Percentiles rank a stretch among this genome's conserved stretches.
Conservation (phyloP, 2,797 vertebrate genomes). For the Myotis pilosus region DNA sequence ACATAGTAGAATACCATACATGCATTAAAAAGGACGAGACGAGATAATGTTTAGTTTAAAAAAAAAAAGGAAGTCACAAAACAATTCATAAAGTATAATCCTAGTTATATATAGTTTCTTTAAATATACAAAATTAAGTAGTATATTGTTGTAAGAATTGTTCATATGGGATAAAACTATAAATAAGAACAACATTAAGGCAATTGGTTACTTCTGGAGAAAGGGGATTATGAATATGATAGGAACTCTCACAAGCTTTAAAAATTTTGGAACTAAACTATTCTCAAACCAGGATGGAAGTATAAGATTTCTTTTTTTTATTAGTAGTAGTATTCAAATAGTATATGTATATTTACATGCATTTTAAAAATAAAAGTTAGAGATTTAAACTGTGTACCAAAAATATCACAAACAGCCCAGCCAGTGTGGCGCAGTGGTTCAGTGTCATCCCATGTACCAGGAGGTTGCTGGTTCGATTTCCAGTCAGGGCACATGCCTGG, state of each 20-base stretch:
- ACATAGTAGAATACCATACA: neutral
- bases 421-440: neutral
- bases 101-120: neutral
- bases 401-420: neutral
- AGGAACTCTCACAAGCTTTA: neutral
- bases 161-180: neutral
- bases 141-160: neutral
- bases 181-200: conserved; percentile 5
- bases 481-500: no score
- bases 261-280: neutral
- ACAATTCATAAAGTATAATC: neutral
- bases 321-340: neutral
- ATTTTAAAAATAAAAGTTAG: neutral
- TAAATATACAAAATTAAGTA: conserved; percentile 9
- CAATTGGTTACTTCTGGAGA: neutral
- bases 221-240: neutral
- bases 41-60: neutral
- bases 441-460: no score
- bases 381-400: neutral
- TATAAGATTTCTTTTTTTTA: neutral
- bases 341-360: neutral
- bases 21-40: neutral
- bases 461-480: no score
- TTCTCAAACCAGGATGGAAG: neutral
- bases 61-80: neutral